phyloP scores from a whole-genome alignment of 1,140 invertebrate genomes.

The Dinothrombium tinctorium region DNA sequence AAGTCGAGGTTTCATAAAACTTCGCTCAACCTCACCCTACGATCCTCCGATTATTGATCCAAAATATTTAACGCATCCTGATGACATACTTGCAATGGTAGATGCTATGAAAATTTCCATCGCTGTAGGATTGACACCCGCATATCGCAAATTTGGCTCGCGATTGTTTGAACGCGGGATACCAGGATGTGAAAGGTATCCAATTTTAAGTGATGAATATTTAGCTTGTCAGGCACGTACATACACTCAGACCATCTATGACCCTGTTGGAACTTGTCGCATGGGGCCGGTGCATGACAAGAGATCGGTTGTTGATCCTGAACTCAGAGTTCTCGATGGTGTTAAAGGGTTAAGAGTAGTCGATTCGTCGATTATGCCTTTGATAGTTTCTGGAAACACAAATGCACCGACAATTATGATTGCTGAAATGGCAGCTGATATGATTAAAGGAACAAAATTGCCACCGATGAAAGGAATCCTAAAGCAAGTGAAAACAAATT shows the following conservation, averaged over 20 bases:
- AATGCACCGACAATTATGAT: no score
- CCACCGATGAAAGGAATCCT: no score
- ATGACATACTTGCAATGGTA: slow-evolving; percentile 47
- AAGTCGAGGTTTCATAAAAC: no score
- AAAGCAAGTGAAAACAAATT: no score
- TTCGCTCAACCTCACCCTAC: no score
- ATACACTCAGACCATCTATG: slow-evolving; percentile 47
- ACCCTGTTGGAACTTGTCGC: slow-evolving; percentile 50
- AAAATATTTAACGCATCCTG: slow-evolving; percentile 55
- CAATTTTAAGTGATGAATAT: slow-evolving; percentile 46
- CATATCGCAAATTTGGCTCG: not conserved
- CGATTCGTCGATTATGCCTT: slow-evolving; percentile 66
- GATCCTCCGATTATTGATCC: no score
- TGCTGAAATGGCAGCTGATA: no score
- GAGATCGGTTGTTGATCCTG: slow-evolving; percentile 51
- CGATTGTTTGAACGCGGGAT: not conserved
- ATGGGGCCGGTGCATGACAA: slow-evolving; percentile 36
- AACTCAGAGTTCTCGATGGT: slow-evolving; percentile 32
- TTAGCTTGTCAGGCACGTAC: slow-evolving; percentile 46
- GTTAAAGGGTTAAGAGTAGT: slow-evolving; percentile 48
- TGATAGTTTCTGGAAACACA: slow-evolving; percentile 45
- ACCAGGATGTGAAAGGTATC: slow-evolving; percentile 37
- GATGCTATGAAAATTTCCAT: slow-evolving; percentile 30
- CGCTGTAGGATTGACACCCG: not conserved
- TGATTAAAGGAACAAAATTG: no score